These are phyloP conservation scores for Microcebus tavaratra DNA, from an alignment of 2,113 vertebrate species.

Conservation along the genomic window DNA sequence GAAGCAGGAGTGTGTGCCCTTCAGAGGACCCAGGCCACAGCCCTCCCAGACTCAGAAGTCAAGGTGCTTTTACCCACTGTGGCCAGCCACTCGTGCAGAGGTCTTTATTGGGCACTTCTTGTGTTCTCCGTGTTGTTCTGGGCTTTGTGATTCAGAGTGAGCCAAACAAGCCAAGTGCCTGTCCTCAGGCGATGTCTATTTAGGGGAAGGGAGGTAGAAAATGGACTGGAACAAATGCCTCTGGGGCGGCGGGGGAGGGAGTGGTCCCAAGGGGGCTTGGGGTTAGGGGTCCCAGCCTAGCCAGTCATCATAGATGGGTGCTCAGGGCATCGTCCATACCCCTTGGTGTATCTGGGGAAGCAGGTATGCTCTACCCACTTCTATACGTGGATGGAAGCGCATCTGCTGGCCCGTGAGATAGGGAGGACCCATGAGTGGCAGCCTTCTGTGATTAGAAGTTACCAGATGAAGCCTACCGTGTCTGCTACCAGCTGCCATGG, in stretches of 20 bases:
- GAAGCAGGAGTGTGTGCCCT: neutral
- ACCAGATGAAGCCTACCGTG: accelerated
- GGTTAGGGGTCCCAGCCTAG: neutral
- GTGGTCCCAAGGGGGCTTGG: no score
- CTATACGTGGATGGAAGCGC: neutral
- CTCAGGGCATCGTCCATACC: neutral
- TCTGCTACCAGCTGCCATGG: neutral
- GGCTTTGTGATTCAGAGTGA: neutral
- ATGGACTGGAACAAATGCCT: no score
- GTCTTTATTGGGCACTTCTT: neutral
- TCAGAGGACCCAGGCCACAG: neutral
- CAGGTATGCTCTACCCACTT: neutral
- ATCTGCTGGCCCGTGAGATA: neutral
- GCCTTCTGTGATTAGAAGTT: neutral
- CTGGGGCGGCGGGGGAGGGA: no score
- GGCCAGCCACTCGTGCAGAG: neutral
- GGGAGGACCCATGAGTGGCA: neutral
- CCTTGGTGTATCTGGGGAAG: neutral
- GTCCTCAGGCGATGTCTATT: neutral
- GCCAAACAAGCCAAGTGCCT: no score
- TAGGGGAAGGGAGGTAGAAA: neutral
- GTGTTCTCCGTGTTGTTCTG: neutral
- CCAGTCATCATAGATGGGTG: neutral
- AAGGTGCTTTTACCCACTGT: no score
- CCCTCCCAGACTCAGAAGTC: neutral